Evolutionary conservation across 2,797 vertebrate species (phyloP).

Genomic region (Eulemur mongoz): DNA sequence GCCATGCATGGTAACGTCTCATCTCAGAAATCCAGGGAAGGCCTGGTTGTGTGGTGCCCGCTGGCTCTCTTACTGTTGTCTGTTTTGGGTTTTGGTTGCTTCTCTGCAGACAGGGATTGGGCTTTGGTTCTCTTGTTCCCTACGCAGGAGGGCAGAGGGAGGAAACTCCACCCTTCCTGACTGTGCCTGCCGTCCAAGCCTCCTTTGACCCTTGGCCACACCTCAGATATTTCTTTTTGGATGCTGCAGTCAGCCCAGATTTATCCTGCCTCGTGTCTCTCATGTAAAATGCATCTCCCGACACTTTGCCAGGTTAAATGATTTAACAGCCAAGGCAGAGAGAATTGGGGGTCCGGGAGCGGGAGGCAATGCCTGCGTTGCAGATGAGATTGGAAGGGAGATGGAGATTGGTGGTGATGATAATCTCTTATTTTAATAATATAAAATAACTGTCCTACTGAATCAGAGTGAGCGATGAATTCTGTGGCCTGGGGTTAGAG

Average conservation of each 20-base stretch:
- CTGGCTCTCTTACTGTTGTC: background rate
- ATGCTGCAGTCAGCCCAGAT: slow-evolving; percentile 65
- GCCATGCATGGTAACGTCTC: background rate
- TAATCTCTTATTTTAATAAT: slow-evolving; percentile 82
- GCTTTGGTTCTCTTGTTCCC: background rate
- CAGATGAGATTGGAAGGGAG: slow-evolving; percentile 79
- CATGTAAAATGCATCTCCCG: slow-evolving; percentile 80
- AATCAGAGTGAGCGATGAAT: slow-evolving; percentile 80
- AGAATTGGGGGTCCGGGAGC: slow-evolving; percentile 78
- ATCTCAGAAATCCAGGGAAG: background rate
- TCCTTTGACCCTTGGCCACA: slow-evolving; percentile 56
- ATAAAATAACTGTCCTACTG: slow-evolving; percentile 82
- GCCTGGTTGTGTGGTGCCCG: background rate
- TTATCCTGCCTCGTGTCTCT: slow-evolving; percentile 67
- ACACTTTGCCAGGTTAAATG: slow-evolving; percentile 81
- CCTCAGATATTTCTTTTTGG: slow-evolving; percentile 69
- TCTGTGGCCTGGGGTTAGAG: slow-evolving; percentile 73
- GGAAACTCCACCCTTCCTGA: background rate
- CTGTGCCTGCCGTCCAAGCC: background rate
- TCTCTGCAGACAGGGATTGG: background rate
- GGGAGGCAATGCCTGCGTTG: slow-evolving; percentile 74
- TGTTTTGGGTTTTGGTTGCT: background rate
- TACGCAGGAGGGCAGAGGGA: background rate
- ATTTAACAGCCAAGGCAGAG: slow-evolving; percentile 80
- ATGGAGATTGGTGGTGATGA: slow-evolving; percentile 75